Conservation (phyloP, 2,888 invertebrate genomes). For the Bombyx huttoni region DNA sequence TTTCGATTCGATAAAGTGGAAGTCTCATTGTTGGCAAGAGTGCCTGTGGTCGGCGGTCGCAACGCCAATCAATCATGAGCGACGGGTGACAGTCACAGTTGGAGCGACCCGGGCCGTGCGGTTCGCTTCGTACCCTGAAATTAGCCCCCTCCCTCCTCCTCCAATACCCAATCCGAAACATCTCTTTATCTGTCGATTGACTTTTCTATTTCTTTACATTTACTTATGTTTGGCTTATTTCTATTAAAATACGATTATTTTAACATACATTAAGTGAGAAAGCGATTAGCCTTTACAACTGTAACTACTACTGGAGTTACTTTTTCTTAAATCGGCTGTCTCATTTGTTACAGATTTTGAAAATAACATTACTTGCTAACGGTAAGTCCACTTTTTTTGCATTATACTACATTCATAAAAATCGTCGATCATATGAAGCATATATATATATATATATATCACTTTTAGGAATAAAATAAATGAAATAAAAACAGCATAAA, state of each 20-base stretch:
- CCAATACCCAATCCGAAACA: not conserved
- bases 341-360: not conserved
- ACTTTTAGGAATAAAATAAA: too few species aligned
- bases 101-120: constrained; percentile 7
- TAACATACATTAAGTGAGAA: too few species aligned
- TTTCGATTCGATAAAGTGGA: not conserved
- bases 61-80: constrained; percentile 29
- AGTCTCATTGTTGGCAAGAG: not conserved
- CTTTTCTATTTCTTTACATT: not conserved
- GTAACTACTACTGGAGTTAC: too few species aligned
- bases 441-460: too few species aligned
- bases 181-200: not conserved
- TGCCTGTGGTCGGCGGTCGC: constrained; percentile 12
- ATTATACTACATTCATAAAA: not conserved
- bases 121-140: not conserved
- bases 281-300: too few species aligned
- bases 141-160: not conserved
- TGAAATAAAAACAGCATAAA: too few species aligned
- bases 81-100: constrained; percentile 20
- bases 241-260: not conserved
- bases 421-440: not conserved
- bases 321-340: not conserved
- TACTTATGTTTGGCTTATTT: not conserved
- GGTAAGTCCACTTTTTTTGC: not conserved
- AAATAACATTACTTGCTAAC: not conserved